Evolutionary conservation across 2,797 vertebrate species (phyloP), one percentile per base, ranked within the genome.

Genomic region (Chelmon rostratus): DNA sequence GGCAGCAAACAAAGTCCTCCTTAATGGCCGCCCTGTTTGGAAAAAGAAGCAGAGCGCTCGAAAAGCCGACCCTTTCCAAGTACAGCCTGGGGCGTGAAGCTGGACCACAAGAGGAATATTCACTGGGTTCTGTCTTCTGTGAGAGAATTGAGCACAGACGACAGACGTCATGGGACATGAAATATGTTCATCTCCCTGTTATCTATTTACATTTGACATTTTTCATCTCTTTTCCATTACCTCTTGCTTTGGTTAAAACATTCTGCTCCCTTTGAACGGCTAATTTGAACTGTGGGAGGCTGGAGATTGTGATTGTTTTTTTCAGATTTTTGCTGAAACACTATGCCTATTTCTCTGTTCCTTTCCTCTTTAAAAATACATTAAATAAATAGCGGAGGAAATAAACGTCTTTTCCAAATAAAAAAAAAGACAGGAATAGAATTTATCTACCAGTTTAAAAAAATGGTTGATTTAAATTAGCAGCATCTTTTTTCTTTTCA

Each of bases 51-150:
- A 40, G 38, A 69, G 82, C 71, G 3, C 74, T 89, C 83, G 47
- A 86, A 91, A 77, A 75, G 68, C 46, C 7, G 46, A 79, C 28
- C 68, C 73, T 88, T 83, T 82, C 73, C 85, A 87, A 94, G 87
- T 69, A 33, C 59, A 77, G 91, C 92, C 93, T 28, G 57, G 31
- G 83, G 88, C 79, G 2, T 2, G 5, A 62, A 71, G 83, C 81
- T 33, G 67, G 73, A 75, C 75, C 47, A 66, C 70, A 72, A 80
- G 54, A 82, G 33, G 59, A 74, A 64, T 3, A 53, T n/a, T 77
- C 69, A 52, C 12, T 35, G 11, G n/a, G 19, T 46, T 40, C 25
- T 28, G 8, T 49, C 47, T 67, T 73, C 68, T 57, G 5, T 18
- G 9, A 68, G 18, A n/a, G 65, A 78, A 37, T 13, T n/a, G 33